A percentile compares a stretch with the other conserved stretches of the same genome.
These are phyloP conservation scores for Oenanthe melanoleuca DNA, from an alignment of 2,113 vertebrate species.

Conservation along the genomic window DNA sequence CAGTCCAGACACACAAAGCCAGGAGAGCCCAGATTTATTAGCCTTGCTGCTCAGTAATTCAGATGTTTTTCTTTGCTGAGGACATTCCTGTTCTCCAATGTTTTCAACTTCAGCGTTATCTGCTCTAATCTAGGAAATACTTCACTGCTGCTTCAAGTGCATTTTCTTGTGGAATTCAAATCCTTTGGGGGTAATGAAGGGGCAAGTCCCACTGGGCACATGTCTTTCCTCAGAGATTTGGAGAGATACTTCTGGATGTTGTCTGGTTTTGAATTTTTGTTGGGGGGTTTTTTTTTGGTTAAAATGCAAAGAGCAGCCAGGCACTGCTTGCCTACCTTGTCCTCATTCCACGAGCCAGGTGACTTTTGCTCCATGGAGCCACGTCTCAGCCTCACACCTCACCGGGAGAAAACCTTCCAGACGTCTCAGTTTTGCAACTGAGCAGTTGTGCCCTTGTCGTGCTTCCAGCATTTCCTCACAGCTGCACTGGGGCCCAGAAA, in stretches of 20 bases:
- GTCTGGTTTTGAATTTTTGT: neutral
- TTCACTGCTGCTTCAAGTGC: neutral
- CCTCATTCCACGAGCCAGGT: neutral
- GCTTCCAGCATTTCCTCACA: slow-evolving; percentile 38
- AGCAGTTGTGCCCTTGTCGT: neutral
- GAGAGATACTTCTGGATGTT: neutral
- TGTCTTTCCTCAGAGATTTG: neutral
- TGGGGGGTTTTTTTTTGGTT: neutral
- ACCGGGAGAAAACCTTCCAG: neutral
- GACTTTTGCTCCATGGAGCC: neutral
- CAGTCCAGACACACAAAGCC: neutral
- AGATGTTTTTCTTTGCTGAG: neutral
- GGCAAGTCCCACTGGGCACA: neutral
- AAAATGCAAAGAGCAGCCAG: neutral
- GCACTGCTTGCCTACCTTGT: neutral
- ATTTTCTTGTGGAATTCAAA: neutral
- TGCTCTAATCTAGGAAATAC: slow-evolving; percentile 11
- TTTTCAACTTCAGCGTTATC: neutral
- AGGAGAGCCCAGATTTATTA: neutral
- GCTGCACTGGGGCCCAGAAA: neutral
- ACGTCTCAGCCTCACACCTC: neutral
- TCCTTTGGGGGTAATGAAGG: neutral
- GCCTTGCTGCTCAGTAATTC: neutral
- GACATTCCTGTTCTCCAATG: neutral
- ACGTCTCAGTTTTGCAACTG: neutral